These are phyloP conservation scores for Catonia carolina DNA, from an alignment of 2,888 invertebrate genomes.

Conservation along the genomic window DNA sequence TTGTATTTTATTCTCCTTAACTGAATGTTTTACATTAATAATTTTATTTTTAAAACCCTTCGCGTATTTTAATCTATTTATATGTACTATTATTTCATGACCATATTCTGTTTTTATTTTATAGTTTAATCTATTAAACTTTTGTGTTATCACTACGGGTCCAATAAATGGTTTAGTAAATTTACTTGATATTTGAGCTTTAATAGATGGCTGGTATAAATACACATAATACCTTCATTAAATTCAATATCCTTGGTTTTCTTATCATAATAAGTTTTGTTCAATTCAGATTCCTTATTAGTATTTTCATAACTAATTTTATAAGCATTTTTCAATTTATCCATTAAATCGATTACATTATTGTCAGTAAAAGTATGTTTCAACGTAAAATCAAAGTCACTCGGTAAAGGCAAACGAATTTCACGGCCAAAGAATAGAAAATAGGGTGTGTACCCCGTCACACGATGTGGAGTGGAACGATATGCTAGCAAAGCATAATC, in stretches of 20 bases:
- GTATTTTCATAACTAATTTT: background rate
- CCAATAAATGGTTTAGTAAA: background rate
- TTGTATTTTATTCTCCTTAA: too few species aligned
- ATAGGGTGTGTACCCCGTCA: background rate
- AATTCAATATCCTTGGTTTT: background rate
- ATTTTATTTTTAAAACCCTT: too few species aligned
- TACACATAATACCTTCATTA: background rate
- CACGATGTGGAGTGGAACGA: background rate
- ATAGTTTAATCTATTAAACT: background rate
- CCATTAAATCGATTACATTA: background rate
- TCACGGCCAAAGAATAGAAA: background rate
- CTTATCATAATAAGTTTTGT: background rate
- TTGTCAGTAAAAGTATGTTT: too few species aligned
- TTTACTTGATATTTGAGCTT: background rate
- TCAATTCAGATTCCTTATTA: background rate
- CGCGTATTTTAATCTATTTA: background rate
- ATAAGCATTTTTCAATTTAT: too few species aligned
- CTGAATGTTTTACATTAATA: too few species aligned
- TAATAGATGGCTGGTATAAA: background rate
- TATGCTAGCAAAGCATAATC: background rate
- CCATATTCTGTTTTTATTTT: too few species aligned
- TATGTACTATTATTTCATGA: background rate
- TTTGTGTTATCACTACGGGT: background rate
- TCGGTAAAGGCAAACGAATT: background rate
- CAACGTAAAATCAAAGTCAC: too few species aligned